Conservation (phyloP, 2,113 vertebrate genomes). For the Odontesthes bonariensis region DNA sequence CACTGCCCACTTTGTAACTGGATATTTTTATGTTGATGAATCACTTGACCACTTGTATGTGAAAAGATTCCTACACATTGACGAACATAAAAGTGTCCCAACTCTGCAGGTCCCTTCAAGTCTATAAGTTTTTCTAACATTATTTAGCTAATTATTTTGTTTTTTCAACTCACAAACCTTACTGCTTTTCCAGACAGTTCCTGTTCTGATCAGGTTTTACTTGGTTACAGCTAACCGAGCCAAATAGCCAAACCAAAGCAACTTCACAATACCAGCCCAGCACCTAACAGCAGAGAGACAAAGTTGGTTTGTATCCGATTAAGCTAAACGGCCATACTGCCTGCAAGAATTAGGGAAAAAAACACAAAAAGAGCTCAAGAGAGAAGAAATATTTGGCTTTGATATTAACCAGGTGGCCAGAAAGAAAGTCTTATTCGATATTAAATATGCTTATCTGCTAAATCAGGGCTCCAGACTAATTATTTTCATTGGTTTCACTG, state of each 20-base stretch:
- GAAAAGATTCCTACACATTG: neutral
- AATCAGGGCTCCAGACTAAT: too few species aligned
- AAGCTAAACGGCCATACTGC: neutral
- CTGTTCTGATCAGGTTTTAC: neutral
- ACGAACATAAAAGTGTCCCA: neutral
- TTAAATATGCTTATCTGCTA: too few species aligned
- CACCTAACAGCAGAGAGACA: neutral
- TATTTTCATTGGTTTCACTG: too few species aligned
- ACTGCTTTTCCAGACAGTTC: neutral
- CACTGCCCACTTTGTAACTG: slow-evolving; percentile 43
- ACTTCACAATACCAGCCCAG: neutral
- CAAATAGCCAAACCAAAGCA: too few species aligned
- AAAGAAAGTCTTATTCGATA: too few species aligned
- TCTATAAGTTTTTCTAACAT: neutral
- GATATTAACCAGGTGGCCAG: too few species aligned
- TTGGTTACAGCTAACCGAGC: neutral
- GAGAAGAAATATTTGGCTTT: too few species aligned
- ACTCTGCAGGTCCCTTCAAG: neutral
- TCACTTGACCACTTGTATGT: neutral
- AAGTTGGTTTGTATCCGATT: neutral
- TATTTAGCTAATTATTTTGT: neutral
- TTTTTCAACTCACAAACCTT: neutral
- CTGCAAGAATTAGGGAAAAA: neutral
- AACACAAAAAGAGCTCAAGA: neutral
- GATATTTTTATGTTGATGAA: neutral